Evolutionary conservation across 2,888 invertebrate genomes (phyloP), one percentile per base, ranked within the genome.

Genomic region (Julus scanicus): DNA sequence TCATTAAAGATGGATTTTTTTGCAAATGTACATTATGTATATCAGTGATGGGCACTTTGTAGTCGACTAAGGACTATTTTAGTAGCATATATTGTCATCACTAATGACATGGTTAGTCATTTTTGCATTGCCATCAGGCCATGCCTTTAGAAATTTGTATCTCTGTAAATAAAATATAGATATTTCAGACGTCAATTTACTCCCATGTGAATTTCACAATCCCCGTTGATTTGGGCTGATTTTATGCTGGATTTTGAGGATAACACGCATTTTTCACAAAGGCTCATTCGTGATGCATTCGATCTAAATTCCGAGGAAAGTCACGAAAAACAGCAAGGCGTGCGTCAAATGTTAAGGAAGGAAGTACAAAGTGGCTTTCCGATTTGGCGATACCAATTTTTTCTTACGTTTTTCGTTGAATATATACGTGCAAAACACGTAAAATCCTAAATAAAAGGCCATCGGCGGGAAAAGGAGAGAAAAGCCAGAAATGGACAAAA

Each of bases 291-390:
- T 37, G 80, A 71, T n/a, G 80, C 80, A 63, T n/a, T n/a, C 9
- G 80, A 80, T 20, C 80, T 37, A 80, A 80, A 80, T 20, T 13
- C 80, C 1, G 80, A 20, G 80, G 37, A 80, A 80, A 80, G 29
- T 8, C 80, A 80, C 80, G 80, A 80, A 80, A 53, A 80, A 80
- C 80, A 80, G 9, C 80, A 37, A 80, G 80, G 80, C 80, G 80
- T 80, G 80, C 29, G 80, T 80, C 80, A 37, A 9, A 13, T 80
- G 80, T 80, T 80, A 37, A 80, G 80, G 80, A 80, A 80, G 80
- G 80, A 80, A 80, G 80, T 80, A 80, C 80, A 80, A 80, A 80
- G 37, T 80, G 80, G 80, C 80, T 80, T 80, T 80, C 80, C 80
- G 80, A 80, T 80, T 80, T 80, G 80, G 80, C 80, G 80, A 80